Conservation (phyloP, 2,797 vertebrate species). For the Esox lucius region DNA sequence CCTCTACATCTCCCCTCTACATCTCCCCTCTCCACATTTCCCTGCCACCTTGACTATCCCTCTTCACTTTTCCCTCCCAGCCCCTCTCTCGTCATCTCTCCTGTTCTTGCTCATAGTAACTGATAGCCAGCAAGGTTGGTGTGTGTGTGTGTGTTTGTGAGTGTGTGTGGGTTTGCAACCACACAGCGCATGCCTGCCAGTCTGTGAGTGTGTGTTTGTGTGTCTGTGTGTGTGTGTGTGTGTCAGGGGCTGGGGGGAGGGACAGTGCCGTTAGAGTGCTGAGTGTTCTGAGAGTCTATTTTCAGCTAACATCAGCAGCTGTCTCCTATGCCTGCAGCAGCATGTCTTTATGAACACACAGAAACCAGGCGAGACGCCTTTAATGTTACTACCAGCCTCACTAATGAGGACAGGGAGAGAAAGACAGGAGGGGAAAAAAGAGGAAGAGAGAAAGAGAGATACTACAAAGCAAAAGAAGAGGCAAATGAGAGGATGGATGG, state of each 20-base stretch:
- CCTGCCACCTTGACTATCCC: neutral
- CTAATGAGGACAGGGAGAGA: conserved; percentile 75
- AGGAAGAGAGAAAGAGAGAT: conserved; percentile 1
- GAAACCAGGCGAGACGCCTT: conserved; percentile 81
- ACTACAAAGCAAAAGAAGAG: neutral
- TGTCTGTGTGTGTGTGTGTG: conserved; percentile 17
- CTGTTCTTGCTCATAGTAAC: conserved; percentile 4
- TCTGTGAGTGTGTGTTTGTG: conserved; percentile 8
- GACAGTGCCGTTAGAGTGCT: neutral
- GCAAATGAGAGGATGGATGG: neutral
- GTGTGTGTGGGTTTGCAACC: conserved; percentile 3
- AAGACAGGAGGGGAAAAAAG: neutral
- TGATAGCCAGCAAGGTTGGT: conserved; percentile 1
- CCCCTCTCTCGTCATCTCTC: conserved; percentile 8
- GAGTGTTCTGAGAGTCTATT: conserved; percentile 78
- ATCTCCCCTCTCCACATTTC: neutral
- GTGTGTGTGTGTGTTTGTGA: conserved; percentile 3
- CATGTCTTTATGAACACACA: conserved; percentile 78
- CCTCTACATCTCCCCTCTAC: too few relatives aligned
- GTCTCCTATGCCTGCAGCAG: conserved; percentile 83
- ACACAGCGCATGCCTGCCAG: neutral
- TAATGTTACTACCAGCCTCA: conserved; percentile 79
- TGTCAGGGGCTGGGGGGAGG: neutral
- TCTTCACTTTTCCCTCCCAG: neutral
- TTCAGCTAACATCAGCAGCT: conserved; percentile 92